phyloP scores from a whole-genome alignment of 2,113 vertebrate species.

The Oncorhynchus tshawytscha region DNA sequence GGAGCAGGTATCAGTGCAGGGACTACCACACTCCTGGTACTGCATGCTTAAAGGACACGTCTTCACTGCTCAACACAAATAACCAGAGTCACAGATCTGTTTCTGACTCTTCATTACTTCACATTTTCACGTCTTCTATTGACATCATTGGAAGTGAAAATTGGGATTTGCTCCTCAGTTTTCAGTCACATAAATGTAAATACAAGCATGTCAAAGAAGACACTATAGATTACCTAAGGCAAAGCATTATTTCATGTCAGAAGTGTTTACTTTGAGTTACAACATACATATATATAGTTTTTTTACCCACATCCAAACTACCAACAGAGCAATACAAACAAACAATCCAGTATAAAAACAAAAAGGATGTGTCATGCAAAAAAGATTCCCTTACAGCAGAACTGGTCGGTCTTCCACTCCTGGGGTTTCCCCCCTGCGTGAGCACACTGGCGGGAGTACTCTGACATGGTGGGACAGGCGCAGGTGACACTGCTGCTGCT shows the following conservation, averaged over 20 bases:
- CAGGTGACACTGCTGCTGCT: slow-evolving; percentile 62
- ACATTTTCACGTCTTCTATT: no score
- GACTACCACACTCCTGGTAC: slow-evolving; percentile 80
- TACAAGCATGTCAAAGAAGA: background rate
- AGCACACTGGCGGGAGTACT: slow-evolving; percentile 90
- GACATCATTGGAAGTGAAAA: no score
- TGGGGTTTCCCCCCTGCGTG: slow-evolving; percentile 81
- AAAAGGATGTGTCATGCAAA: no score
- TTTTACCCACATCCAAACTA: no score
- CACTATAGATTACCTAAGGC: background rate
- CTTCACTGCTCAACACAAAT: slow-evolving; percentile 66
- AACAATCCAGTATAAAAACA: background rate
- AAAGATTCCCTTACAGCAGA: slow-evolving; percentile 79
- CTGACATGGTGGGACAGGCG: slow-evolving; percentile 82
- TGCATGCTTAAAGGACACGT: slow-evolving; percentile 80
- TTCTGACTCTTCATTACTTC: background rate
- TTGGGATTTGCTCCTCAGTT: background rate
- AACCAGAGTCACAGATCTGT: background rate
- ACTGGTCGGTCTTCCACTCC: slow-evolving; percentile 72
- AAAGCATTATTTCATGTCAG: background rate
- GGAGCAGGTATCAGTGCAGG: slow-evolving; percentile 85
- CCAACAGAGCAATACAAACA: no score
- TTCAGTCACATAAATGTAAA: background rate
- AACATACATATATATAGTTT: no score
- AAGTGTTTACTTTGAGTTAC: slow-evolving; percentile 1